Evolutionary conservation across 1,140 invertebrate genomes (phyloP).

Genomic region (Solenopsis invicta): DNA sequence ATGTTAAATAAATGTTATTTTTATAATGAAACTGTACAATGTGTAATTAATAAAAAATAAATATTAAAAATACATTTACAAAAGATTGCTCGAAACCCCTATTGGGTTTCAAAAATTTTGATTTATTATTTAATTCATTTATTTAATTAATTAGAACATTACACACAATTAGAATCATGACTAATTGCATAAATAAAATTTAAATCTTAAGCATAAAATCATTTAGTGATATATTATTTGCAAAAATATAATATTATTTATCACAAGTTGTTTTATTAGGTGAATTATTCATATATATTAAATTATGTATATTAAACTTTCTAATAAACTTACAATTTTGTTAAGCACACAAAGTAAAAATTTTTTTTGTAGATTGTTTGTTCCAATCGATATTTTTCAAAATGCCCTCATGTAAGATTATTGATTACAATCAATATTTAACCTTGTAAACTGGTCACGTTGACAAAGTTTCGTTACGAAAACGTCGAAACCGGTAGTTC

Average conservation of each 20-base stretch:
- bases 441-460: slow-evolving; percentile 22
- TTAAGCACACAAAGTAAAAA: not conserved
- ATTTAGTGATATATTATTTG: too few species aligned
- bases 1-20: too few species aligned
- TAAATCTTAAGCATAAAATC: too few species aligned
- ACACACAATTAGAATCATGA: too few species aligned
- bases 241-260: not conserved
- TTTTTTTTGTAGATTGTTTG: not conserved
- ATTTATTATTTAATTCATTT: too few species aligned
- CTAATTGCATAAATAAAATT: too few species aligned
- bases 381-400: not conserved
- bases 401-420: not conserved
- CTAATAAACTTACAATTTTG: not conserved
- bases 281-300: not conserved
- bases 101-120: too few species aligned
- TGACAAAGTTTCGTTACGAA: not conserved
- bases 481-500: not conserved
- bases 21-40: too few species aligned
- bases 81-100: too few species aligned
- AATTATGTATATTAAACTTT: not conserved
- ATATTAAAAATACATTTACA: too few species aligned
- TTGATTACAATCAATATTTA: not conserved
- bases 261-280: not conserved
- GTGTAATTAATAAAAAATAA: too few species aligned
- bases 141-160: too few species aligned